A percentile compares a stretch with the other conserved stretches of the same genome.
Evolutionary conservation across 2,797 vertebrate species (phyloP).

Genomic region (Tympanoctomys barrerae): DNA sequence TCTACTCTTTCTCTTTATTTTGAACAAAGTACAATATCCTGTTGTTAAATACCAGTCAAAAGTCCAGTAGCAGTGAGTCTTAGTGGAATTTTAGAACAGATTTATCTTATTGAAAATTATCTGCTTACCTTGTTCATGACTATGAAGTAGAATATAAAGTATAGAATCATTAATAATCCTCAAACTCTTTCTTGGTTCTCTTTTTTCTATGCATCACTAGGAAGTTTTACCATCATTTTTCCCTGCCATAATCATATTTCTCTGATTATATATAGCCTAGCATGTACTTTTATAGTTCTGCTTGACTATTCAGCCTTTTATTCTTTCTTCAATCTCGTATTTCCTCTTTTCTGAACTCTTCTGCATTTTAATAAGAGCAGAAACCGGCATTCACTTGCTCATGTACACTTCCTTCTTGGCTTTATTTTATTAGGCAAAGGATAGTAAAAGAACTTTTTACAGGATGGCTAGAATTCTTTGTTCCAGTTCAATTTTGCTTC

Average conservation of each 20-base stretch:
- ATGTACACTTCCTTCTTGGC: conserved; percentile 59
- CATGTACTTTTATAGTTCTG: background rate
- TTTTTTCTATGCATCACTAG: background rate
- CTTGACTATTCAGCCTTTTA: background rate
- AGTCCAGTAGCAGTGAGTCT: background rate
- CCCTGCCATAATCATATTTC: background rate
- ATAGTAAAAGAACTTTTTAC: conserved; percentile 33
- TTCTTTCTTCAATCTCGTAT: background rate
- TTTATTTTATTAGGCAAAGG: conserved; percentile 51
- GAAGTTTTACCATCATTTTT: background rate
- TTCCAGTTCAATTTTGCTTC: conserved; percentile 39
- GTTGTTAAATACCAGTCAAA: background rate
- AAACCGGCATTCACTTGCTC: conserved; percentile 9
- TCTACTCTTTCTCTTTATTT: conserved; percentile 15
- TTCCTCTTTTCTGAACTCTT: conserved; percentile 56
- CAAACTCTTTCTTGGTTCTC: background rate
- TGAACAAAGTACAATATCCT: conserved; percentile 36
- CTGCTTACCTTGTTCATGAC: background rate
- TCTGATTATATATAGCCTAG: background rate
- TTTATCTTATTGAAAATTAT: conserved; percentile 14
- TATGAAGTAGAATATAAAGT: background rate
- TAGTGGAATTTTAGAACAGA: background rate
- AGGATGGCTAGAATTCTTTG: background rate
- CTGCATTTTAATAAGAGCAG: conserved; percentile 21
- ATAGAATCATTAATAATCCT: background rate